Percentiles rank a stretch among this genome's conserved stretches.
Conservation (phyloP, 92 coral and sea anemone genomes). For the Actinernus sp. region DNA sequence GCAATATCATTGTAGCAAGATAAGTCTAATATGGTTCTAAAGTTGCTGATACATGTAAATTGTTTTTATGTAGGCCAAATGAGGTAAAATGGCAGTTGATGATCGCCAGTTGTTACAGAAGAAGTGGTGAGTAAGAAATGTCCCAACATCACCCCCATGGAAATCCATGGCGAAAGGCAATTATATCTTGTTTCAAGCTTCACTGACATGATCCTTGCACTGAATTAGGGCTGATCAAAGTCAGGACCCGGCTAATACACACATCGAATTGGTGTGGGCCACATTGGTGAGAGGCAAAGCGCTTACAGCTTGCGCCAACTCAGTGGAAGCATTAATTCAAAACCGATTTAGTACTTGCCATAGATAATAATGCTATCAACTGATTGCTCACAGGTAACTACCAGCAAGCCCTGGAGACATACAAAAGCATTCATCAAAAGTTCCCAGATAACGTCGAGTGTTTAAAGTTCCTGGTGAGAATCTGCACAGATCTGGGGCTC, state of each 20-base stretch:
- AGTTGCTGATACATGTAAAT: not conserved
- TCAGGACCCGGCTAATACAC: no score
- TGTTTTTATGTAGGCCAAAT: conserved; percentile 73
- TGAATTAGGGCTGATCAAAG: no score
- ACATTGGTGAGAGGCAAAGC: no score
- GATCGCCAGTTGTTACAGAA: conserved; percentile 98
- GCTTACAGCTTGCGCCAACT: no score
- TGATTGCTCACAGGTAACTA: conserved; percentile 76
- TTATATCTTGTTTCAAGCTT: no score
- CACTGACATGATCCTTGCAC: no score
- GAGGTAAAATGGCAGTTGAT: conserved; percentile 99
- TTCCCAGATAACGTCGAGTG: conserved; percentile 98
- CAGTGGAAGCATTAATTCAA: no score
- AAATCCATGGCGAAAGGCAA: no score
- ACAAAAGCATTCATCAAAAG: conserved; percentile 88
- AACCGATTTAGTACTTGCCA: not conserved
- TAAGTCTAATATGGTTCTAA: no score
- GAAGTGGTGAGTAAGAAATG: conserved; percentile 99
- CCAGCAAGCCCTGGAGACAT: conserved; percentile 97
- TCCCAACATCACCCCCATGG: no score
- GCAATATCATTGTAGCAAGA: no score
- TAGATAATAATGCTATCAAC: not conserved
- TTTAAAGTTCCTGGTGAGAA: conserved; percentile 95
- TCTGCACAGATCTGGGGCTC: conserved; percentile 96
- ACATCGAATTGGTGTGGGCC: no score